phyloP scores from a whole-genome alignment of 1,140 invertebrate species.

The Orchestia grillus region DNA sequence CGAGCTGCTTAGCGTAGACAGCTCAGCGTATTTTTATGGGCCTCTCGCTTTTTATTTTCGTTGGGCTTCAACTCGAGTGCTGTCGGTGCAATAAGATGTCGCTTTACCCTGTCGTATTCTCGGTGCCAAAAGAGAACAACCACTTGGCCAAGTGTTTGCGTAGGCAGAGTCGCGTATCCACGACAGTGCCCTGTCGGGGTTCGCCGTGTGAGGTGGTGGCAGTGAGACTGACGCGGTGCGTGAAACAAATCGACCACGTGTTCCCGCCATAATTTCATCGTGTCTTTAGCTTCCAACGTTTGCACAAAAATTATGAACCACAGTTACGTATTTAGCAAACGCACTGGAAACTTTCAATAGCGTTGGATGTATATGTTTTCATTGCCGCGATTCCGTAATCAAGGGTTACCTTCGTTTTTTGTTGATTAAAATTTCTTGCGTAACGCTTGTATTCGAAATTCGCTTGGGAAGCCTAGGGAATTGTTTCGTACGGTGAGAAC shows the following conservation, averaged over 20 bases:
- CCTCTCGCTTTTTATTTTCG: background rate
- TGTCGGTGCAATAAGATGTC: background rate
- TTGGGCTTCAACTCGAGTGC: background rate
- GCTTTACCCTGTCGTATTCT: background rate
- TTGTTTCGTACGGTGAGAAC: background rate
- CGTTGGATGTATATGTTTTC: background rate
- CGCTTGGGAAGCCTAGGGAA: background rate
- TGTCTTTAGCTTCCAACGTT: background rate
- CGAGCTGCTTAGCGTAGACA: background rate
- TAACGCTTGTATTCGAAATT: background rate
- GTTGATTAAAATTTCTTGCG: background rate
- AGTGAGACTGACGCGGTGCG: background rate
- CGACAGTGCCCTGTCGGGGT: background rate
- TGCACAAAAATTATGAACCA: background rate
- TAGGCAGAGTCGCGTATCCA: background rate
- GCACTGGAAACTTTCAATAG: background rate
- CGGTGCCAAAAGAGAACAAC: conserved; percentile 12
- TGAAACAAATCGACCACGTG: background rate
- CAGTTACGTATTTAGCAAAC: background rate
- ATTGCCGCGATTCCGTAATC: background rate
- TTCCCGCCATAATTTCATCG: background rate
- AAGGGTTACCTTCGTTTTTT: background rate
- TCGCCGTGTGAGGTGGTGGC: background rate
- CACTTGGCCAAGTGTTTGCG: background rate
- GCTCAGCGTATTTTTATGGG: background rate